Conservation (phyloP, 2,888 invertebrate species). For the Eupithecia tripunctaria region DNA sequence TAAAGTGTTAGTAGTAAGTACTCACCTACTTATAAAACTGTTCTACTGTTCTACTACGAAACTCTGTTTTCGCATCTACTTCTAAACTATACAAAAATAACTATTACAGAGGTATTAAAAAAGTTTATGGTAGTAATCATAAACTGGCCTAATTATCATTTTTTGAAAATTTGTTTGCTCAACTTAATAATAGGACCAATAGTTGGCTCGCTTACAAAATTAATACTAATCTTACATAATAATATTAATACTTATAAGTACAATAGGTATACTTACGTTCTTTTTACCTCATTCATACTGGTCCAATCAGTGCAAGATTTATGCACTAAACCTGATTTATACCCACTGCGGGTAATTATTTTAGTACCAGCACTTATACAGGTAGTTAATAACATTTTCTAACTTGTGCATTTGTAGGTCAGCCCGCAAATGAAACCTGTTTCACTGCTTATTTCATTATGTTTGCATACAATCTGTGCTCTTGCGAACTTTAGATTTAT, state of each 20-base stretch:
- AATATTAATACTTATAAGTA: too few relatives aligned
- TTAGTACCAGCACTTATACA: background rate
- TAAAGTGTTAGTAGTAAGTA: background rate
- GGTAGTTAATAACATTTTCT: slow-evolving; percentile 9
- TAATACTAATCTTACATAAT: background rate
- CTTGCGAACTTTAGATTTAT: slow-evolving; percentile 16
- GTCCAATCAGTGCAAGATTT: background rate
- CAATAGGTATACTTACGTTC: too few relatives aligned
- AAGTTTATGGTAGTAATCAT: too few relatives aligned
- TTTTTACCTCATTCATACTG: background rate
- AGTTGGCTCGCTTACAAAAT: background rate
- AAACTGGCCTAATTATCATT: too few relatives aligned
- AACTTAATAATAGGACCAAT: too few relatives aligned
- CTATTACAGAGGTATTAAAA: too few relatives aligned
- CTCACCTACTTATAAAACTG: background rate
- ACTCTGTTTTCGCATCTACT: too few relatives aligned
- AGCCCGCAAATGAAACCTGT: slow-evolving; percentile 28
- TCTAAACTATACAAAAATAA: too few relatives aligned
- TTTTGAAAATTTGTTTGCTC: too few relatives aligned
- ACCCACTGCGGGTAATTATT: background rate
- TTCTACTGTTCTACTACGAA: too few relatives aligned
- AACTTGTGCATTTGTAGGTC: slow-evolving; percentile 31
- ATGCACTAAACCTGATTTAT: background rate
- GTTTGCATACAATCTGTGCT: slow-evolving; percentile 12
- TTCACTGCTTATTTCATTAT: slow-evolving; percentile 11